These are phyloP conservation scores for Mirounga angustirostris DNA, from an alignment of 2,113 vertebrate species.

Conservation along the genomic window DNA sequence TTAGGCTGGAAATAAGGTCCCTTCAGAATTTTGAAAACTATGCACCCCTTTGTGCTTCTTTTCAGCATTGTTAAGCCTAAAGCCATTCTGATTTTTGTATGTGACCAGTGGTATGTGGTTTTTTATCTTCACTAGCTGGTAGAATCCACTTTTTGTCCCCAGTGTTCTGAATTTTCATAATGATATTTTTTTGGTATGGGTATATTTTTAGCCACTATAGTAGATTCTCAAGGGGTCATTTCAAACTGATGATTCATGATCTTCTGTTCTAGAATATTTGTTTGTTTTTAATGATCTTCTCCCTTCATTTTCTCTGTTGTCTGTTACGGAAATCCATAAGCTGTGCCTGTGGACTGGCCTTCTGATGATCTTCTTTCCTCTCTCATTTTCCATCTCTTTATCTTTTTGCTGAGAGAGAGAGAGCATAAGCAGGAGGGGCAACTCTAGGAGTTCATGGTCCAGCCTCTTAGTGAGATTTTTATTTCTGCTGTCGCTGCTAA, in stretches of 20 bases:
- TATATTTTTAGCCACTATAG: neutral
- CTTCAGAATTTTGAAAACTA: neutral
- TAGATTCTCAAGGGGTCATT: neutral
- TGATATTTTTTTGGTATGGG: neutral
- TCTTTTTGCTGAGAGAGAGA: neutral
- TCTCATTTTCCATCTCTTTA: neutral
- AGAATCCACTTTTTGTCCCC: neutral
- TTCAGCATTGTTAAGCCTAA: neutral
- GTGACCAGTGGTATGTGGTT: neutral
- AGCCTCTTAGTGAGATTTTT: neutral
- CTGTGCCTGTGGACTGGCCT: neutral
- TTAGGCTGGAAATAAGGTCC: neutral
- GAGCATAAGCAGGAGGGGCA: neutral
- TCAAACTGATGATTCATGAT: neutral
- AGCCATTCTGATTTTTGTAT: neutral
- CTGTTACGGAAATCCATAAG: neutral
- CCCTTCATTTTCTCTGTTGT: neutral
- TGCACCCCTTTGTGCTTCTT: neutral
- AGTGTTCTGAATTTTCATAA: neutral
- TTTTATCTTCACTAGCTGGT: neutral
- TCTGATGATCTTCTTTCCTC: constrained; percentile 13
- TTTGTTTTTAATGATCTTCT: neutral
- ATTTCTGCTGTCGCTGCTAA: neutral
- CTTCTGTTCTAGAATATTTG: neutral
- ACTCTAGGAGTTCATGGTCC: neutral